Percentiles rank a stretch among this genome's conserved stretches.
phyloP scores from a whole-genome alignment of 2,113 vertebrate genomes.

The Macroglossus sobrinus region DNA sequence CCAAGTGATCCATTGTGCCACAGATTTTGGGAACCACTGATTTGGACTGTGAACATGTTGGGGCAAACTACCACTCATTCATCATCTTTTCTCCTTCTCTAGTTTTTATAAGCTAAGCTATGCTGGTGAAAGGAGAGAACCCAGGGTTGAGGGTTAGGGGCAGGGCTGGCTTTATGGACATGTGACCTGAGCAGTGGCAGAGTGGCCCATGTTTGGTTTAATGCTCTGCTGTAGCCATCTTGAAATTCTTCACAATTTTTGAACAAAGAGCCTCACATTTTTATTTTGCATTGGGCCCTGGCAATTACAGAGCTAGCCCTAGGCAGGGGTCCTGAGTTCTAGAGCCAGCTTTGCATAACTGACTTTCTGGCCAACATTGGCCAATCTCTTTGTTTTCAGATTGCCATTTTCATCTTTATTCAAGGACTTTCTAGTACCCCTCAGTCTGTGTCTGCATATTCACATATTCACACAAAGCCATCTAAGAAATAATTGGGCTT shows the following conservation, averaged over 20 bases:
- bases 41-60: not conserved
- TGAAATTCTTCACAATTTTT: not conserved
- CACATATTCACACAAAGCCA: not conserved
- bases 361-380: not conserved
- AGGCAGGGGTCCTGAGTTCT: not conserved
- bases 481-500: not conserved
- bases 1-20: not conserved
- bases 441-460: not conserved
- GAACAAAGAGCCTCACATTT: not conserved
- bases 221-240: not conserved
- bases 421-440: not conserved
- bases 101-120: not conserved
- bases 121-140: not conserved
- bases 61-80: not conserved
- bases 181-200: not conserved
- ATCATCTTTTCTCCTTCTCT: not conserved
- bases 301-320: not conserved
- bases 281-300: not conserved
- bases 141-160: not conserved
- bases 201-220: not conserved
- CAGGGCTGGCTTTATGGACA: not conserved
- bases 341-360: not conserved
- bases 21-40: not conserved
- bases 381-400: not conserved
- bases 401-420: not conserved